phyloP scores from a whole-genome alignment of 2,113 vertebrate species.

The Boulengeromyrus knoepffleri region DNA sequence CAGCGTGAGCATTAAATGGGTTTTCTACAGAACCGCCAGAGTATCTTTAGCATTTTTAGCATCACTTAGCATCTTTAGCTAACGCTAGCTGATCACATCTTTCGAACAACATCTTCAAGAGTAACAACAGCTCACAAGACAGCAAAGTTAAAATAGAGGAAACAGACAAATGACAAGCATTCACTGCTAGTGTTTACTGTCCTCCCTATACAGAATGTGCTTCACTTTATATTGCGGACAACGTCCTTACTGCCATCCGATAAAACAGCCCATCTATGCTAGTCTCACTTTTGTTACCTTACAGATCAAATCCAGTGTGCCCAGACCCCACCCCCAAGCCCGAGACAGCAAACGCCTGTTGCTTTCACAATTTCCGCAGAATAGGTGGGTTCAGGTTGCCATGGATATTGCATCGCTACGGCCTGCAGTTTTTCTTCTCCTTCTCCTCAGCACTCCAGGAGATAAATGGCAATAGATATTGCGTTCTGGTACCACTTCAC shows the following conservation, averaged over 20 bases:
- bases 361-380: neutral
- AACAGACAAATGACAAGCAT: neutral
- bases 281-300: neutral
- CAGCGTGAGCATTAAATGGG: neutral
- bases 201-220: neutral
- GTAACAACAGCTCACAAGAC: neutral
- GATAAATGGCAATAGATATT: neutral
- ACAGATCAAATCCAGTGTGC: neutral
- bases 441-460: neutral
- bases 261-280: neutral
- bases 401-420: neutral
- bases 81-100: neutral
- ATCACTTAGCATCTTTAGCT: neutral
- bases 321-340: too few species aligned
- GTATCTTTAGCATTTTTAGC: neutral
- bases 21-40: neutral
- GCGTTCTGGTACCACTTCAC: neutral
- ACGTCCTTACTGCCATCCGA: neutral
- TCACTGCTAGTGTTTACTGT: neutral
- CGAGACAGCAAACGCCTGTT: neutral
- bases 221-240: neutral
- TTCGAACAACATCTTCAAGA: neutral
- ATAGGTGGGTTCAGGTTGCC: slow-evolving; percentile 4
- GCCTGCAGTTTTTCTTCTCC: neutral
- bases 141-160: neutral